Evolutionary conservation across 2,888 invertebrate genomes (phyloP), one percentile per base, ranked within the genome.

Genomic region (Rhamnusium bicolor): DNA sequence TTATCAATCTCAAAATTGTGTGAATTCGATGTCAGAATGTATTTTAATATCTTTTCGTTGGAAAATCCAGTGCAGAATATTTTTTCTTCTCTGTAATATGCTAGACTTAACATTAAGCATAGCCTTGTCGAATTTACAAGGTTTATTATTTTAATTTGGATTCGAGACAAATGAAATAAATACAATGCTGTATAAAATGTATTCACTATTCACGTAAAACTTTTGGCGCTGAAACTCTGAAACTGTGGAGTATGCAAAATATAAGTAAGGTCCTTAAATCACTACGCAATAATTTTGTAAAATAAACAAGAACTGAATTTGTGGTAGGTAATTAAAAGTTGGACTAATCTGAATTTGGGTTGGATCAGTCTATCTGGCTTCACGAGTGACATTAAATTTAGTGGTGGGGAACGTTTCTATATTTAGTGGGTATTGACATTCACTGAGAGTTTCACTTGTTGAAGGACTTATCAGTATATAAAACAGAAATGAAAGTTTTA

Each of bases 271-370:
- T 16, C 29, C 46, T 60, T 40, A 10, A 40, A 14, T 14, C 40
- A n/a, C 19, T 54, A 12, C 24, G 54, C 24, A 10, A 54, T 18
- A 46, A 40, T 60, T 32, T 40, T 40, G 12, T 40, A 60, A 60
- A 18, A 40, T 19, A 19, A 40, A 32, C 32, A 40, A 60, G n/a
- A 12, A 14, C 32, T 1, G 10, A 40, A 27, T 27, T 18, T 40
- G 18, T 12, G 6, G 60, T 40, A 40, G 54, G 54, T 24, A 54
- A 54, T 54, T 54, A 54, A 54, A 54, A 54, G 54, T 54, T 54
- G 6, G 24, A 54, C n/a, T 54, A 54, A 54, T 54, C 24, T 24
- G n/a, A 54, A 24, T 24, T n/a, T 6, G 19, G 24, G 54, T n/a
- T 54, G 24, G 7, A 54, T 19, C 54, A 54, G 24, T 54, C n/a